Base-by-base conservation (phyloP, 2,797 vertebrate genomes). In the Podarcis lilfordi region DNA sequence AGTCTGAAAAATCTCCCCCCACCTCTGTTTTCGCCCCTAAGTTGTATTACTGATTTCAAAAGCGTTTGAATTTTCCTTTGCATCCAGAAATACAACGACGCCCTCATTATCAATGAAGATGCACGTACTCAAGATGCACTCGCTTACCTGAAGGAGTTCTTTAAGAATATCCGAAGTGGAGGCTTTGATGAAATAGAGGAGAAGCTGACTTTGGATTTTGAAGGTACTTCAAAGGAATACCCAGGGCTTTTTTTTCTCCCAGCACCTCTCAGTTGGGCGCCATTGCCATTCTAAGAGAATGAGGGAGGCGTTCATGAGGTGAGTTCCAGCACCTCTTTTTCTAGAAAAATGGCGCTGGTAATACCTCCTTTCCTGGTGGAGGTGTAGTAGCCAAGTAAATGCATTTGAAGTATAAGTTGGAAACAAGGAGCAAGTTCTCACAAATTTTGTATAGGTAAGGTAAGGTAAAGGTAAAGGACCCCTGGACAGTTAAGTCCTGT, bases 21-120 rank as follows among this genome's bases (percentile, higher is more conserved):
- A 6, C 21, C 59, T 61, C 19, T 61, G 59, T 61, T 61, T 61
- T 61, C 45, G 2, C 35, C 37, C 25, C 3, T 43, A 17, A 68
- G 25, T 13, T 76, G 75, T 3, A 10, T 43, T 10, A 43, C 6
- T 29, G 11, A n/a, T 40, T 72, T 84, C 80, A 50, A 80, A 66
- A 77, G 23, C 5, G 8, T 50, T 43, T 50, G 2, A 32, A 0
- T 32, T 6, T 84, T 9, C 91, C 6, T 92, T 43, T 61, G 8
- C 83, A 35, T 91, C 93, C 93, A 98, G 98, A 98, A 97, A 95
- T 97, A 97, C 83, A 98, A 97, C 0, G 96, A 98, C 4, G 94
- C 97, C 79, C 93, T 98, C 83, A 97, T 98, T 83, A 98, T 98
- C 90, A 96, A 92, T 40, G 97, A 98, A 68, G 96, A 98, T 10